These are phyloP conservation scores for Cyrtodaria siliqua DNA, from an alignment of 2,888 invertebrate species.

Conservation along the genomic window DNA sequence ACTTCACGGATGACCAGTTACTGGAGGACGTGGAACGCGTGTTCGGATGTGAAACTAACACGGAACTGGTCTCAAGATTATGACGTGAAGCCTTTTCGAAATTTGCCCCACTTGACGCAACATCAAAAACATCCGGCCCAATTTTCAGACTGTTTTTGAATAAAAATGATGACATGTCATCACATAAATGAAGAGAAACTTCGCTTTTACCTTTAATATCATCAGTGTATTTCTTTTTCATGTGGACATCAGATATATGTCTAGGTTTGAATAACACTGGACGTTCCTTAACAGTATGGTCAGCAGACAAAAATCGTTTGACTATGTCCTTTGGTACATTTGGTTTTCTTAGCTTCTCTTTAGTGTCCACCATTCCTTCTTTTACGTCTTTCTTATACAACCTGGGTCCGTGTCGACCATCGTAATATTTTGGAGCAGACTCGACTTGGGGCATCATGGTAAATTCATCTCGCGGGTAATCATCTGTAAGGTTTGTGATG, in stretches of 20 bases:
- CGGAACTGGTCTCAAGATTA: slow-evolving; percentile 25
- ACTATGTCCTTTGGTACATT: slow-evolving; percentile 78
- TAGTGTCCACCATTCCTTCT: slow-evolving; percentile 53
- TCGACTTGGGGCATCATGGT: slow-evolving; percentile 80
- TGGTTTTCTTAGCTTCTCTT: slow-evolving; percentile 69
- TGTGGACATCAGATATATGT: slow-evolving; percentile 81
- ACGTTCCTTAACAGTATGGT: slow-evolving; percentile 72
- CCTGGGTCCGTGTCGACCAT: slow-evolving; percentile 71
- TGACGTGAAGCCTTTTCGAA: slow-evolving; percentile 22
- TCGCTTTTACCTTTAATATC: slow-evolving; percentile 75
- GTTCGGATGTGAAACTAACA: slow-evolving; percentile 45
- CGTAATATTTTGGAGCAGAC: slow-evolving; percentile 75
- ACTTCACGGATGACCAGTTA: slow-evolving; percentile 68
- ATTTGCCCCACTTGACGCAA: slow-evolving; percentile 32
- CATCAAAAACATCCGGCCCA: slow-evolving; percentile 39
- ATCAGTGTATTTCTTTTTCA: slow-evolving; percentile 78
- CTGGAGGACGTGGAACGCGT: slow-evolving; percentile 49
- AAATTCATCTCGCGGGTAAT: slow-evolving; percentile 84
- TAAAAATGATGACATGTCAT: slow-evolving; percentile 77
- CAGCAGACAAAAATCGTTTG: slow-evolving; percentile 66
- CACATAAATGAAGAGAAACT: slow-evolving; percentile 77
- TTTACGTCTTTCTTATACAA: slow-evolving; percentile 62
- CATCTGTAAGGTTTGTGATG: slow-evolving; percentile 78
- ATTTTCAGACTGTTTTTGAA: slow-evolving; percentile 72
- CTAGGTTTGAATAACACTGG: slow-evolving; percentile 82